A percentile compares a stretch with the other conserved stretches of the same genome.
Evolutionary conservation across 2,113 vertebrate genomes (phyloP).

Genomic region (Zootoca vivipara): DNA sequence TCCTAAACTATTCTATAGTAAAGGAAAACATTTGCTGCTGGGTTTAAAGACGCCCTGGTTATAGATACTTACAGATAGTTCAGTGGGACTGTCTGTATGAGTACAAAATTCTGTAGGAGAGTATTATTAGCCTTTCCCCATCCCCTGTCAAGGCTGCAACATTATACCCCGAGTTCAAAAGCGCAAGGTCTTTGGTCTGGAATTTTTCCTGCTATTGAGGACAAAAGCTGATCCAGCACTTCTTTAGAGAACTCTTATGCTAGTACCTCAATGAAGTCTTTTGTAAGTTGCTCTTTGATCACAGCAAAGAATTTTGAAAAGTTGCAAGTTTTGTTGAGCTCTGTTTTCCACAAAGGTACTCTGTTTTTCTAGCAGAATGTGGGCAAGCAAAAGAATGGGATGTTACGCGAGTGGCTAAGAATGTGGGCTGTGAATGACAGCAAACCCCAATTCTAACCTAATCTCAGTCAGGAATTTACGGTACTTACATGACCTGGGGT

Average conservation of each 20-base stretch:
- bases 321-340: not conserved
- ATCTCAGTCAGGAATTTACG: not conserved
- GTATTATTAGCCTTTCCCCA: not conserved
- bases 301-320: not conserved
- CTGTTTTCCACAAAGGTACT: not conserved
- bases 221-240: not conserved
- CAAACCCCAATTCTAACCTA: not conserved
- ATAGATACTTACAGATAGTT: no score
- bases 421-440: not conserved
- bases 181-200: not conserved
- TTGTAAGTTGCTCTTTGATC: conserved; percentile 19
- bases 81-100: no score
- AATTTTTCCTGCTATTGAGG: not conserved
- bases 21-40: not conserved
- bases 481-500: not conserved
- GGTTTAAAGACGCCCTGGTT: not conserved
- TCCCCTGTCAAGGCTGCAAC: conserved; percentile 33
- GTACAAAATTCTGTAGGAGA: not conserved
- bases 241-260: not conserved
- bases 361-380: conserved; percentile 31
- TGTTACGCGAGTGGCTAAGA: not conserved
- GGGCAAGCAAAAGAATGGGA: conserved; percentile 2
- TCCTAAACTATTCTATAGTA: not conserved
- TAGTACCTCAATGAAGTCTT: not conserved
- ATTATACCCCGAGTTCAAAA: conserved; percentile 3